These are phyloP conservation scores for Petrolisthes cinctipes DNA, from an alignment of 2,888 invertebrate species.

Conservation along the genomic window DNA sequence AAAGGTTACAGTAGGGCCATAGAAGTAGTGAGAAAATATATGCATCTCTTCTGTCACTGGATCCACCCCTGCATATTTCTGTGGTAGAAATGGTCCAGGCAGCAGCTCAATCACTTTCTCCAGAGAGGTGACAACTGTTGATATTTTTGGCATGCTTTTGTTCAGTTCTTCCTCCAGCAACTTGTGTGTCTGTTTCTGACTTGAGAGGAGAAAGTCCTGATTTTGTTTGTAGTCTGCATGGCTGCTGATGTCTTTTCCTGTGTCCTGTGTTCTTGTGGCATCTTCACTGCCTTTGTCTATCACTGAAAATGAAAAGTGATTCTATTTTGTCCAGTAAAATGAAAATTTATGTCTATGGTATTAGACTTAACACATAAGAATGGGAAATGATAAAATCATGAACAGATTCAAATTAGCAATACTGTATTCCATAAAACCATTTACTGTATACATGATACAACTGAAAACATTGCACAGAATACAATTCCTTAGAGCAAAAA, in stretches of 20 bases:
- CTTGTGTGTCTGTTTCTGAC: constrained; percentile 12
- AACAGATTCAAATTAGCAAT: too few relatives aligned
- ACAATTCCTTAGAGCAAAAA: too few relatives aligned
- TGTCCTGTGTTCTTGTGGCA: background rate
- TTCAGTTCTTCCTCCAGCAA: constrained; percentile 22
- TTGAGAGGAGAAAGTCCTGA: background rate
- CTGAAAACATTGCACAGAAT: too few relatives aligned
- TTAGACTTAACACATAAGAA: background rate
- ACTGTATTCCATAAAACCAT: too few relatives aligned
- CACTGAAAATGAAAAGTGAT: constrained; percentile 49
- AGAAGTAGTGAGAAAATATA: constrained; percentile 34
- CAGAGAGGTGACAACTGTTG: constrained; percentile 29
- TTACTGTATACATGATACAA: too few relatives aligned
- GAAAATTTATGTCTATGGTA: background rate
- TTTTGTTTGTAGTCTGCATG: background rate
- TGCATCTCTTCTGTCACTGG: constrained; percentile 3
- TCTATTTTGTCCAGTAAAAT: constrained; percentile 40
- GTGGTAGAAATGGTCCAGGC: constrained; percentile 55
- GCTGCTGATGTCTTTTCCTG: background rate
- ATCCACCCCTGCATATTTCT: constrained; percentile 61
- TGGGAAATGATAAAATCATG: background rate
- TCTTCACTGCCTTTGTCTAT: constrained; percentile 19
- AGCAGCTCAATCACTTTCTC: constrained; percentile 32
- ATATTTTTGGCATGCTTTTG: background rate
- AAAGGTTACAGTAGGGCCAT: constrained; percentile 20